Evolutionary conservation across 2,888 invertebrate genomes (phyloP).

Genomic region (Itoplectis maculator): DNA sequence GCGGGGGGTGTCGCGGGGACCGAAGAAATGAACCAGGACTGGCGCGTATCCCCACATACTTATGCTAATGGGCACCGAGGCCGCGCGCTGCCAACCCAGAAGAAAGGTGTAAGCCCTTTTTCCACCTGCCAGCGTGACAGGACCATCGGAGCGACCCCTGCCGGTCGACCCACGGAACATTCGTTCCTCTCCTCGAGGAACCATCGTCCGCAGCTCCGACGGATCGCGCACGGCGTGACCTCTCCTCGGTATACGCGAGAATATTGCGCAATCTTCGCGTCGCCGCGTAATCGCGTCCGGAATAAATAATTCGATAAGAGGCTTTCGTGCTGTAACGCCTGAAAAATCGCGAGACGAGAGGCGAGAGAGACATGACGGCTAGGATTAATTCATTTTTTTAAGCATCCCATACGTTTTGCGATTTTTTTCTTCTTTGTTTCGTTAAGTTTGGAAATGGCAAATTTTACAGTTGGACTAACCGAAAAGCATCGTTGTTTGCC

Average conservation of each 20-base stretch:
- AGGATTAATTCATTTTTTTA: no score
- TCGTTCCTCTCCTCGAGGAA: conserved; percentile 31
- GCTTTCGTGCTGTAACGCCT: not conserved
- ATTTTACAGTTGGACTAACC: no score
- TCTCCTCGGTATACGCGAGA: not conserved
- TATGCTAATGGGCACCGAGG: conserved; percentile 78
- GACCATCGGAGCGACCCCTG: conserved; percentile 65
- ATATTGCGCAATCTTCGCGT: conserved; percentile 30
- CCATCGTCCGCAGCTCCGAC: no score
- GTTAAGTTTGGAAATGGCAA: no score
- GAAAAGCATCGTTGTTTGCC: no score
- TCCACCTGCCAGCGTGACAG: conserved; percentile 76
- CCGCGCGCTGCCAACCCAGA: conserved; percentile 60
- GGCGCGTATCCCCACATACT: conserved; percentile 78
- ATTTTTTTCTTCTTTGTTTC: no score
- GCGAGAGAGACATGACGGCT: no score
- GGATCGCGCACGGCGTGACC: no score
- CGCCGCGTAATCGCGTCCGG: conserved; percentile 34
- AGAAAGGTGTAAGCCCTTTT: conserved; percentile 79
- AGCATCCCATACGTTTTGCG: no score
- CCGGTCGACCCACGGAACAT: conserved; percentile 57
- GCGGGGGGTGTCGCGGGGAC: conserved; percentile 67
- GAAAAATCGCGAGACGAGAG: not conserved
- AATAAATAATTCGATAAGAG: conserved; percentile 16
- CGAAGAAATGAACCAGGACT: conserved; percentile 58